Evolutionary conservation across 53 echinoderm and acorn worm genomes (phyloP).

Genomic region (Hippasteria phrygiana): DNA sequence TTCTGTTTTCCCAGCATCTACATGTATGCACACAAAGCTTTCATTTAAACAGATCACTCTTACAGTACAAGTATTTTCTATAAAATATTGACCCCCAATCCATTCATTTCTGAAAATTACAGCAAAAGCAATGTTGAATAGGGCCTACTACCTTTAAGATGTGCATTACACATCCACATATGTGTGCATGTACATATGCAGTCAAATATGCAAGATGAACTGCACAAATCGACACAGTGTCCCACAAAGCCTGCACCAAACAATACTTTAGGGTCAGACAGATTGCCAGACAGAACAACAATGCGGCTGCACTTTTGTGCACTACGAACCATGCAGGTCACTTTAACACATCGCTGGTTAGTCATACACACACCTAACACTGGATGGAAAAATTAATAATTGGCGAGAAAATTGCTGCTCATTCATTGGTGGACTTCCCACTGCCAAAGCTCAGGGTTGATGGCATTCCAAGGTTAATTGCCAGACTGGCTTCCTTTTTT

Average conservation of each 20-base stretch:
- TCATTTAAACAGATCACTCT: too few species aligned
- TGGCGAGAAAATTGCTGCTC: constrained; percentile 42
- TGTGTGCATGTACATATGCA: neutral
- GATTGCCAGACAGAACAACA: neutral
- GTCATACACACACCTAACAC: constrained; percentile 22
- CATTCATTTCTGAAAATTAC: too few species aligned
- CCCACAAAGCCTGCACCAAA: neutral
- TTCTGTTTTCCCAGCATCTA: too few species aligned
- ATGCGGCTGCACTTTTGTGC: constrained; percentile 35
- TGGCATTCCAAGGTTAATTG: constrained; percentile 53
- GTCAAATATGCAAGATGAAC: neutral
- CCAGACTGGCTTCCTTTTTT: constrained; percentile 19
- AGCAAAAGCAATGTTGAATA: too few species aligned
- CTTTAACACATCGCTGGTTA: constrained; percentile 10
- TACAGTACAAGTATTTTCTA: too few species aligned
- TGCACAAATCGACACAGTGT: neutral
- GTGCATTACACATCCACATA: too few species aligned
- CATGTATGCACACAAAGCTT: too few species aligned
- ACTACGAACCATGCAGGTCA: constrained; percentile 29
- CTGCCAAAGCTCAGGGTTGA: neutral
- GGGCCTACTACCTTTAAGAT: too few species aligned
- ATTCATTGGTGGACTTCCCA: constrained; percentile 20
- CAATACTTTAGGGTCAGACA: neutral
- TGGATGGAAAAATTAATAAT: constrained; percentile 40
- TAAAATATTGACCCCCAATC: too few species aligned